These are phyloP conservation scores for Chelidonichthys spinosus DNA, from an alignment of 2,797 vertebrate species.

Conservation along the genomic window DNA sequence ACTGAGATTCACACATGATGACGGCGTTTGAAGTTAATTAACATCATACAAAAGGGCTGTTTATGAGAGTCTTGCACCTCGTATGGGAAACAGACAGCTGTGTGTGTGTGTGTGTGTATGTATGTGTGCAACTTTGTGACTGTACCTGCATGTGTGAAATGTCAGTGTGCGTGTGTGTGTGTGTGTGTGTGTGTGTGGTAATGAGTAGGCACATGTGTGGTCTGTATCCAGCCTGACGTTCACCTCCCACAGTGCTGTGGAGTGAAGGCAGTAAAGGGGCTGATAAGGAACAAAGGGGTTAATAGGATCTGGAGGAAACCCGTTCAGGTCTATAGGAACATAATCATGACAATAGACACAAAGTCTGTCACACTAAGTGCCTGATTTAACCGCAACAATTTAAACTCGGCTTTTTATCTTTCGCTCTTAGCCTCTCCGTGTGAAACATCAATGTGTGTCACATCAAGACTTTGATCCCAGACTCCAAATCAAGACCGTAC, in stretches of 20 bases:
- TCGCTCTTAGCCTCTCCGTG: background rate
- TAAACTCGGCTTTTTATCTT: conserved; percentile 1
- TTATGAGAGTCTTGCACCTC: conserved; percentile 17
- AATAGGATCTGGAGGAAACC: conserved; percentile 28
- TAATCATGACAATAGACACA: conserved; percentile 39
- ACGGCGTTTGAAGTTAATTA: conserved; percentile 25
- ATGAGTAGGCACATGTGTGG: conserved; percentile 51
- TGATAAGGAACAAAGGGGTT: conserved; percentile 48
- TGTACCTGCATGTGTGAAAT: background rate
- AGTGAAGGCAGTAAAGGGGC: conserved; percentile 34
- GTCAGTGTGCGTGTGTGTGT: background rate
- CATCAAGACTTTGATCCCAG: conserved; percentile 15
- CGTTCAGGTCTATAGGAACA: conserved; percentile 41
- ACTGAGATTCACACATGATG: conserved; percentile 29
- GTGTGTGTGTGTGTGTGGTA: background rate
- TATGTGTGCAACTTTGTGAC: background rate
- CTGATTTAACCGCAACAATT: conserved; percentile 33
- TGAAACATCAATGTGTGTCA: background rate
- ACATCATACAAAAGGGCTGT: conserved; percentile 24
- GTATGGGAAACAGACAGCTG: conserved; percentile 29
- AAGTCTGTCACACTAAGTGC: conserved; percentile 14
- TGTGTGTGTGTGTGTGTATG: conserved; percentile 2
- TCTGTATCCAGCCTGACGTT: conserved; percentile 35
- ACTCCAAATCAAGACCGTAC: conserved; percentile 10
- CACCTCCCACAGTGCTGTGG: conserved; percentile 38